A percentile compares a stretch with the other conserved stretches of the same genome.
These are phyloP conservation scores for Watsonalla binaria DNA, from an alignment of 2,888 invertebrate species.

Conservation along the genomic window DNA sequence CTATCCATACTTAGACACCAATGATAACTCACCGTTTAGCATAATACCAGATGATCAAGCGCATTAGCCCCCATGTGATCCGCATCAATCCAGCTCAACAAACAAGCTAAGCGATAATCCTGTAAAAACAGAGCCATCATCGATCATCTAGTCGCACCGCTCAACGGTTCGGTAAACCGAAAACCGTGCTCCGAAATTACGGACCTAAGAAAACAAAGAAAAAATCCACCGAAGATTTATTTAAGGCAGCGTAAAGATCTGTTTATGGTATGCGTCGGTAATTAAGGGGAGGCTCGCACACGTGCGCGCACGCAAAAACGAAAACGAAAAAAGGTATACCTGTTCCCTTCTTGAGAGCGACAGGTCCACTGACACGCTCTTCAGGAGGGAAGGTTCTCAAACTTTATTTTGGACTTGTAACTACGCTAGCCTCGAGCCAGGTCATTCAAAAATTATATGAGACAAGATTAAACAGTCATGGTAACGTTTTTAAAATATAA, in stretches of 20 bases:
- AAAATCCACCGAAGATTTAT: constrained; percentile 69
- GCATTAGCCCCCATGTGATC: not conserved
- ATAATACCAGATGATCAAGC: not conserved
- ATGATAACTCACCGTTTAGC: not conserved
- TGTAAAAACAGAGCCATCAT: constrained; percentile 71
- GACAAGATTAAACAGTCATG: too few species aligned
- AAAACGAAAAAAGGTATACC: constrained; percentile 70
- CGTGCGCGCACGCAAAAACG: constrained; percentile 73
- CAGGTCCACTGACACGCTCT: constrained; percentile 75
- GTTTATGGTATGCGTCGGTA: constrained; percentile 79
- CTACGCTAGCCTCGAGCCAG: not conserved
- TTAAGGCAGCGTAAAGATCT: constrained; percentile 79
- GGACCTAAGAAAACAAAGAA: constrained; percentile 71
- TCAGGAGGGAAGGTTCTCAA: constrained; percentile 48
- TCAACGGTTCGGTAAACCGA: constrained; percentile 55
- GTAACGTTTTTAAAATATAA: too few species aligned
- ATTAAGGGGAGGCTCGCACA: constrained; percentile 76
- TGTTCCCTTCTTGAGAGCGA: constrained; percentile 65
- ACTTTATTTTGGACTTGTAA: constrained; percentile 26
- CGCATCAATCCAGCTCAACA: constrained; percentile 31
- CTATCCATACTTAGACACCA: too few species aligned
- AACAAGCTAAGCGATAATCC: constrained; percentile 52
- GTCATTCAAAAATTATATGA: too few species aligned
- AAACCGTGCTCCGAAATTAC: constrained; percentile 64
- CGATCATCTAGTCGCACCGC: constrained; percentile 56